phyloP scores from a whole-genome alignment of 2,113 vertebrate genomes.

The Uria aalge region DNA sequence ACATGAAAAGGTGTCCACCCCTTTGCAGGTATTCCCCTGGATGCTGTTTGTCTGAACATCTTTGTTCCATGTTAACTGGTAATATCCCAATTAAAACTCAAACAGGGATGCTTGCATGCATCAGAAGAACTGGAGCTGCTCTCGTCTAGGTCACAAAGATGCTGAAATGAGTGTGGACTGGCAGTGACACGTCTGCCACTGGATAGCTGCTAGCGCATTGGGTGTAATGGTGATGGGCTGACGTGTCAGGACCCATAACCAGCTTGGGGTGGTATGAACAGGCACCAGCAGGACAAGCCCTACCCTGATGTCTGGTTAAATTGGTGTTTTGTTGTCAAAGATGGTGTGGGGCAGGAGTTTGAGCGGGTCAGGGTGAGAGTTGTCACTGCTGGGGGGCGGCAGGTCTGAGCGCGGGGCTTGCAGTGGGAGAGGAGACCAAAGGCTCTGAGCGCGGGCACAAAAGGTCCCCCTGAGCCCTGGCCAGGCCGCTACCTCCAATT shows the following conservation, averaged over 20 bases:
- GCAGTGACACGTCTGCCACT: background rate
- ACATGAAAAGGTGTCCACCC: background rate
- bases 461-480: background rate
- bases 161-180: background rate
- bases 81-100: background rate
- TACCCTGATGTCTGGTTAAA: background rate
- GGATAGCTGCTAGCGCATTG: background rate
- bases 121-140: background rate
- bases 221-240: background rate
- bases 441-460: background rate
- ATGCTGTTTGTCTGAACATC: background rate
- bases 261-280: background rate
- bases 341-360: background rate
- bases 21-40: background rate
- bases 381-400: background rate
- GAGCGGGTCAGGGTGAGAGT: background rate
- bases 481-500: background rate
- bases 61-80: background rate
- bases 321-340: background rate
- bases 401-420: too few relatives aligned
- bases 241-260: background rate
- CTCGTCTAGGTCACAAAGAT: background rate
- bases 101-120: background rate
- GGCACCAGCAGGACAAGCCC: background rate
- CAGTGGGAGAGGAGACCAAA: background rate